Percentiles rank a stretch among this genome's conserved stretches.
These are phyloP conservation scores for Amphipyra tragopoginis DNA, from an alignment of 2,888 invertebrate genomes.

Conservation along the genomic window DNA sequence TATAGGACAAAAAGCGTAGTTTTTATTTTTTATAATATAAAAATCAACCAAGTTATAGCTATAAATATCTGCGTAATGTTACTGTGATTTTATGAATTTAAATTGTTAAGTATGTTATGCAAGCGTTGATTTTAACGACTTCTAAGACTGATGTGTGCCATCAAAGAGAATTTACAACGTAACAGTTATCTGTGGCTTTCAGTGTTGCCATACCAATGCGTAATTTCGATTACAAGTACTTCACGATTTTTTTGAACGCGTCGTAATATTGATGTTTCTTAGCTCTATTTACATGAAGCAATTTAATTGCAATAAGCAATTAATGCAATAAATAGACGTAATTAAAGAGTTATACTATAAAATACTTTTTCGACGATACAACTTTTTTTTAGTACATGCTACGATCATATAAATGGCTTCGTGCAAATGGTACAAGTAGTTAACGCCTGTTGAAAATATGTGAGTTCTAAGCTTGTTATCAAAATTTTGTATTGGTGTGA, in stretches of 20 bases:
- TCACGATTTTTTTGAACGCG: neutral
- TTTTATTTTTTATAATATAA: neutral
- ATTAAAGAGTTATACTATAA: too few relatives aligned
- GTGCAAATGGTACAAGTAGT: too few relatives aligned
- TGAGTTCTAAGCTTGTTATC: slow-evolving; percentile 4
- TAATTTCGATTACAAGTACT: neutral
- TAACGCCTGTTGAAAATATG: too few relatives aligned
- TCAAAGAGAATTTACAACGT: slow-evolving; percentile 29
- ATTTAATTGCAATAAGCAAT: too few relatives aligned
- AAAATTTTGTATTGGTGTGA: neutral
- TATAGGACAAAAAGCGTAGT: slow-evolving; percentile 3
- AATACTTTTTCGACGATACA: too few relatives aligned
- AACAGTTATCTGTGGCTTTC: slow-evolving; percentile 9
- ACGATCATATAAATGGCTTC: too few relatives aligned
- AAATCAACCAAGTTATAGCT: slow-evolving; percentile 49
- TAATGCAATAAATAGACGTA: too few relatives aligned
- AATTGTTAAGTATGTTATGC: slow-evolving; percentile 49
- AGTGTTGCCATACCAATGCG: neutral
- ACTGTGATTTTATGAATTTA: slow-evolving; percentile 56
- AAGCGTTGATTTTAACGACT: slow-evolving; percentile 31
- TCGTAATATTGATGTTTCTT: neutral
- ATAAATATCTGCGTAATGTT: slow-evolving; percentile 39
- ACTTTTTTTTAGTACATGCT: too few relatives aligned
- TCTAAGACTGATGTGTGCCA: slow-evolving; percentile 56
- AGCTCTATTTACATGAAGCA: too few relatives aligned